phyloP scores from a whole-genome alignment of 2,113 vertebrate species.

The human (Homo sapiens) region DNA sequence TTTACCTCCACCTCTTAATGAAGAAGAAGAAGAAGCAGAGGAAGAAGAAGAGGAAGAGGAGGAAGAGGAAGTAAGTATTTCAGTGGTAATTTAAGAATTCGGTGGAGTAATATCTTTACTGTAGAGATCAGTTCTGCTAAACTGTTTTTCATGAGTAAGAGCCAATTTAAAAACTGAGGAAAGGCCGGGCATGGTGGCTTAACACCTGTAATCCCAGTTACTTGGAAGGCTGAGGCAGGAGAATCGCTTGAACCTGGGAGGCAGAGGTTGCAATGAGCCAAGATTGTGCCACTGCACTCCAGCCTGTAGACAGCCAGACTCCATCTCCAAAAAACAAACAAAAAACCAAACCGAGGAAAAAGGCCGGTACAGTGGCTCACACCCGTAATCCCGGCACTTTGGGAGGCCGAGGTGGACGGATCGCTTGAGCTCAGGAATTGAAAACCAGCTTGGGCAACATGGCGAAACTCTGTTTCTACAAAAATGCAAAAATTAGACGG shows the following conservation, averaged over 20 bases:
- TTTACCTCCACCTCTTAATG: conserved; percentile 86
- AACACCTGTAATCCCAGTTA: background rate
- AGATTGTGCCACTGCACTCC: too few relatives aligned
- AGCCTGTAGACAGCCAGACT: too few relatives aligned
- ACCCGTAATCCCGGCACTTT: background rate
- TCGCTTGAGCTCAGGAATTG: background rate
- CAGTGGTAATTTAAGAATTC: background rate
- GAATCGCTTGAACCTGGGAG: background rate
- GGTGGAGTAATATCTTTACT: background rate
- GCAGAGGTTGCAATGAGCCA: too few relatives aligned
- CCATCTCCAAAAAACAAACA: too few relatives aligned
- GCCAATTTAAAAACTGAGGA: background rate
- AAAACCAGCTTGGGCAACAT: background rate
- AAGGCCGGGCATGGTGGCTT: background rate
- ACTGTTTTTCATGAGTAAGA: background rate
- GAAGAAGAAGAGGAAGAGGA: conserved; percentile 76
- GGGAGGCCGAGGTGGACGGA: background rate
- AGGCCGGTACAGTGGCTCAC: background rate
- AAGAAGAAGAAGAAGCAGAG: conserved; percentile 83
- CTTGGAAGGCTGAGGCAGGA: background rate
- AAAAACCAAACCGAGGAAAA: background rate
- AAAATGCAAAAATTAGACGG: background rate
- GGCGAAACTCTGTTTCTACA: background rate
- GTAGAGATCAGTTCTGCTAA: background rate
- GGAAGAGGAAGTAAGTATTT: conserved; percentile 88